Percentiles rank a stretch among this genome's conserved stretches.
phyloP scores from a whole-genome alignment of 2,888 invertebrate species.

The Agrilus biguttatus region DNA sequence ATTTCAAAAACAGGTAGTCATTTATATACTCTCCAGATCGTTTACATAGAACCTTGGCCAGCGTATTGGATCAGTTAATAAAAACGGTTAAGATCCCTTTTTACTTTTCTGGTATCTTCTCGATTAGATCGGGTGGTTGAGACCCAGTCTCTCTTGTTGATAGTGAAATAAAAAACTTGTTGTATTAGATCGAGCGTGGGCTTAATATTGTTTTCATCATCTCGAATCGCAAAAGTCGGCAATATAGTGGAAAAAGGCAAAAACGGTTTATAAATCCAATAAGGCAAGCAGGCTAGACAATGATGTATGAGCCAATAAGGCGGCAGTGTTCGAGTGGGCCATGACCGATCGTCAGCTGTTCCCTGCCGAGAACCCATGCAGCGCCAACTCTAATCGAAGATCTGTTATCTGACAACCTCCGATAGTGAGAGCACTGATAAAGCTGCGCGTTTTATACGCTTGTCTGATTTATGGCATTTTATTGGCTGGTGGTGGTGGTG shows the following conservation, averaged over 20 bases:
- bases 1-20: no score
- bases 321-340: slow-evolving; percentile 29
- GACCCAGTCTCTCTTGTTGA: no score
- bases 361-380: slow-evolving; percentile 26
- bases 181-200: no score
- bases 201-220: no score
- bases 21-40: no score
- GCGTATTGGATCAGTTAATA: no score
- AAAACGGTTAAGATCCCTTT: no score
- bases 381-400: slow-evolving; percentile 29
- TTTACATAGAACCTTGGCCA: no score
- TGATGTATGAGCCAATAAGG: slow-evolving; percentile 30
- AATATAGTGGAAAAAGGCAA: slow-evolving; percentile 9
- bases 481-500: not conserved
- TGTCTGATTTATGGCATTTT: slow-evolving; percentile 5
- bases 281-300: slow-evolving; percentile 21
- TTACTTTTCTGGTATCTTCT: no score
- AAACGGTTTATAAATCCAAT: slow-evolving; percentile 24
- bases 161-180: no score
- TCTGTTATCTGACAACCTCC: slow-evolving; percentile 26
- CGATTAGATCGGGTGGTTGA: no score
- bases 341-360: slow-evolving; percentile 32
- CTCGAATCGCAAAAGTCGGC: not conserved
- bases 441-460: slow-evolving; percentile 8
- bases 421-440: slow-evolving; percentile 11